Conservation (phyloP, 2,888 invertebrate genomes). For the Cryptocheilus praepositus region DNA sequence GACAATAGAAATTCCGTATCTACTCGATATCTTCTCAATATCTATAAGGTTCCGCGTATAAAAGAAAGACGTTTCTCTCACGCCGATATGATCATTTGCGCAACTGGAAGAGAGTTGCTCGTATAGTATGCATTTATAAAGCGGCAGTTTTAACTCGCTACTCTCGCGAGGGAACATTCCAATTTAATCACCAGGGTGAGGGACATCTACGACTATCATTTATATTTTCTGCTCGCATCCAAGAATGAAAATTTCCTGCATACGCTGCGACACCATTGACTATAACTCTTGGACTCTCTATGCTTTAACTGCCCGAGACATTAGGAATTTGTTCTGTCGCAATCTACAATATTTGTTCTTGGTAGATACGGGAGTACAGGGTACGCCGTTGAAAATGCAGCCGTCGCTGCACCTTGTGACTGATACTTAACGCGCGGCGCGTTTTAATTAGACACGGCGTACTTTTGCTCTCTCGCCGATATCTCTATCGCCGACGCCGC, state of each 20-base stretch:
- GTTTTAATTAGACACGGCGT: conserved; percentile 67
- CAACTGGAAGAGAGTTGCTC: conserved; percentile 15
- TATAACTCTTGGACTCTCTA: conserved; percentile 42
- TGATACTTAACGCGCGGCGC: conserved; percentile 13
- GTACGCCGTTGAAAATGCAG: conserved; percentile 22
- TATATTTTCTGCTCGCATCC: conserved; percentile 13
- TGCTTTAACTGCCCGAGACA: conserved; percentile 37
- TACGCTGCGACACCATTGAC: conserved; percentile 45
- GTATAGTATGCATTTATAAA: conserved; percentile 28
- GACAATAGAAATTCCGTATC: conserved; percentile 10
- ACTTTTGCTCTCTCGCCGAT: conserved; percentile 70
- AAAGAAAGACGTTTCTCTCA: conserved; percentile 17
- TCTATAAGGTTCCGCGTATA: background rate
- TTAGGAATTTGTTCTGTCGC: conserved; percentile 33
- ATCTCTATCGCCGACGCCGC: conserved; percentile 54
- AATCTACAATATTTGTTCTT: conserved; percentile 47
- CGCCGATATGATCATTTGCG: conserved; percentile 37
- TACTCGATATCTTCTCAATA: background rate
- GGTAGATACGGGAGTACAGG: conserved; percentile 48
- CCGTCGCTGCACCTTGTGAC: conserved; percentile 11
- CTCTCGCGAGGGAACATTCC: conserved; percentile 14
- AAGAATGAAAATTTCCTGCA: conserved; percentile 36
- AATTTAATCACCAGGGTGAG: conserved; percentile 26
- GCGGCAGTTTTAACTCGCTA: conserved; percentile 43
- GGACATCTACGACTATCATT: conserved; percentile 3